Evolutionary conservation across 92 coral and sea anemone species (phyloP).

Genomic region (Actinernus sp.): DNA sequence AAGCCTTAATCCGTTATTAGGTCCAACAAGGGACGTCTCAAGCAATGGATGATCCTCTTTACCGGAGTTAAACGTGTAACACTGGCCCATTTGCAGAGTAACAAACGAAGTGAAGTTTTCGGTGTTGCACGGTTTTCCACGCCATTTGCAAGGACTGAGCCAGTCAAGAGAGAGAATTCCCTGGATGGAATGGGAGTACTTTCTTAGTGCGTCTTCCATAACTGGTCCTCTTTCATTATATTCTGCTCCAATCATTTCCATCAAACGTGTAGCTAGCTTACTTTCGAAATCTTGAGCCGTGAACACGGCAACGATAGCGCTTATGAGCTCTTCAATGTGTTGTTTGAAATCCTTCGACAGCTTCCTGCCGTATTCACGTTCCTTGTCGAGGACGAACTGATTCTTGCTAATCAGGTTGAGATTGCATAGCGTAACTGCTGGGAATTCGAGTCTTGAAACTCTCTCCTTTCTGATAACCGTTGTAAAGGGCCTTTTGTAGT

Average conservation of each 20-base stretch:
- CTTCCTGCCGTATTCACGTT: no score
- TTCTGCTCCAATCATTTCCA: no score
- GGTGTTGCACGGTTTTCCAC: conserved; percentile 23
- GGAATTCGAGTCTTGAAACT: conserved; percentile 9
- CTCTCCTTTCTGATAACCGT: conserved; percentile 9
- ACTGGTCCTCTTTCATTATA: not conserved
- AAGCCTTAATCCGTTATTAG: no score
- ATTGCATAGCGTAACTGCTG: conserved; percentile 45
- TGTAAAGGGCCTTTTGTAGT: conserved; percentile 6
- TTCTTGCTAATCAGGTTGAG: conserved; percentile 4
- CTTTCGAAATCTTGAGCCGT: no score
- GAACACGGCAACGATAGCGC: no score
- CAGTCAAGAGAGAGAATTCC: conserved; percentile 38
- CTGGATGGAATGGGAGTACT: conserved; percentile 21
- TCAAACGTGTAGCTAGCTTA: no score
- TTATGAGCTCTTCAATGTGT: no score
- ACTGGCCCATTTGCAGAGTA: conserved; percentile 5
- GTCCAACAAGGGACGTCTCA: conserved; percentile 24
- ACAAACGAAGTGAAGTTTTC: conserved; percentile 19
- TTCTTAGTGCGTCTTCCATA: not conserved
- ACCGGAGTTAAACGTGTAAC: conserved; percentile 57
- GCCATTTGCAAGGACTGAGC: conserved; percentile 8
- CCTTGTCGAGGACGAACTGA: not conserved
- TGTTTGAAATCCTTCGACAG: no score
- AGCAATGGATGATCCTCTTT: conserved; percentile 8